phyloP scores from a whole-genome alignment of 2,113 vertebrate genomes.

The Tupaia chinensis region DNA sequence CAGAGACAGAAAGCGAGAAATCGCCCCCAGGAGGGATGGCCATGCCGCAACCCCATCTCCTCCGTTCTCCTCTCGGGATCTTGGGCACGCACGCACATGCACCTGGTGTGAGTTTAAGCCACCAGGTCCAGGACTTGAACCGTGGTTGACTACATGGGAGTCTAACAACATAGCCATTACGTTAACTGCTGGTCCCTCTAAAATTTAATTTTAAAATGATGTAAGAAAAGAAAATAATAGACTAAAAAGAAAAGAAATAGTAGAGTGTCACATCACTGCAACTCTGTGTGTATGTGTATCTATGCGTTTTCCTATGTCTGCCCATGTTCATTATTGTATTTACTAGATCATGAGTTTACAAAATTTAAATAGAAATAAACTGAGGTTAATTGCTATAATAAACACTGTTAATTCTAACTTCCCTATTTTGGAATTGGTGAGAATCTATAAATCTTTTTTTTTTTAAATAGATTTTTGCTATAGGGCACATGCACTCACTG shows the following conservation, averaged over 20 bases:
- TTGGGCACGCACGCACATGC: too few relatives aligned
- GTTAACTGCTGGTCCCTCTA: not conserved
- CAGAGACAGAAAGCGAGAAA: too few relatives aligned
- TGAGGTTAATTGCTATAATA: not conserved
- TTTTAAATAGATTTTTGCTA: too few relatives aligned
- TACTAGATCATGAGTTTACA: not conserved
- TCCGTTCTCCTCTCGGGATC: too few relatives aligned
- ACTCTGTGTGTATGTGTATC: not conserved
- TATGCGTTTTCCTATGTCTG: not conserved
- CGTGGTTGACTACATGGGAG: too few relatives aligned
- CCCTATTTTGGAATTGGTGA: constrained; percentile 1
- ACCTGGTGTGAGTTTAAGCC: too few relatives aligned
- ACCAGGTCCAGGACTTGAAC: too few relatives aligned
- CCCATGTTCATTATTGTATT: not conserved
- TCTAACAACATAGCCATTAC: too few relatives aligned
- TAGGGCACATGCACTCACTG: too few relatives aligned
- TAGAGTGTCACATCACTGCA: not conserved
- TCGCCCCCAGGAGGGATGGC: too few relatives aligned
- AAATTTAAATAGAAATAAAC: constrained; percentile 45
- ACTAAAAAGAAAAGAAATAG: constrained; percentile 32
- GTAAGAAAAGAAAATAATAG: constrained; percentile 10
- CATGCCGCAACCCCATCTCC: too few relatives aligned
- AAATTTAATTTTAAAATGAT: constrained; percentile 6
- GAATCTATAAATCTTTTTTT: constrained; percentile 22
- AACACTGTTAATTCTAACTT: constrained; percentile 25